These are phyloP conservation scores for Phyllotreta cruciferae DNA, from an alignment of 2,888 invertebrate species.

Conservation along the genomic window DNA sequence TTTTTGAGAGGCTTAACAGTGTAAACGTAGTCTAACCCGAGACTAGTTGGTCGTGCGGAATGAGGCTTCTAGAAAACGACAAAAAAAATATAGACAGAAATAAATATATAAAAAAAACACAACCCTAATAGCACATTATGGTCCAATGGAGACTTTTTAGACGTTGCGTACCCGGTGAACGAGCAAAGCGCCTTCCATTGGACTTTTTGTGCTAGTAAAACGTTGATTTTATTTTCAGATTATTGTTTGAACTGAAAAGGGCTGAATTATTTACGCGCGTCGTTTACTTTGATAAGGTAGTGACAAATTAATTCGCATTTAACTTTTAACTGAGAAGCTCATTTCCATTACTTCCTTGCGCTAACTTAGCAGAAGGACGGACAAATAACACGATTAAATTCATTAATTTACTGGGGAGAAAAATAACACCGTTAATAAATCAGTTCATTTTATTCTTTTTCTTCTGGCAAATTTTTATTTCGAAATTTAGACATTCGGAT, in stretches of 20 bases:
- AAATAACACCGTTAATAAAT: no score
- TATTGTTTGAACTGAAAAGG: background rate
- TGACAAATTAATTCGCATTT: conserved; percentile 6
- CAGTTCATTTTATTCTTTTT: no score
- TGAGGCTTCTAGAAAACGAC: conserved; percentile 57
- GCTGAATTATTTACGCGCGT: no score
- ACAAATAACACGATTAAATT: background rate
- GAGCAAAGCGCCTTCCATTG: conserved; percentile 19
- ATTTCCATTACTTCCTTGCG: conserved; percentile 11
- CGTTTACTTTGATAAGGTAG: conserved; percentile 6
- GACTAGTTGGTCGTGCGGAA: conserved; percentile 58
- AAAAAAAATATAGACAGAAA: conserved; percentile 42
- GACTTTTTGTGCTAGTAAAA: conserved; percentile 32
- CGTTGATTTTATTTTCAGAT: conserved; percentile 24
- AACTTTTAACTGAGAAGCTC: conserved; percentile 17
- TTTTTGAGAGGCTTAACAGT: conserved; percentile 48
- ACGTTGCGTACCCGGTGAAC: no score
- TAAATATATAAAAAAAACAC: conserved; percentile 43
- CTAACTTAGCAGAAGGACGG: background rate
- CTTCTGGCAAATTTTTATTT: no score
- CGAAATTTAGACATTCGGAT: no score
- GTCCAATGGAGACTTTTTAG: conserved; percentile 31
- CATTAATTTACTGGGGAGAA: no score
- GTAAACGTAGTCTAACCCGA: conserved; percentile 53
- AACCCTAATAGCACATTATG: conserved; percentile 35